Conservation (phyloP, 2,797 vertebrate genomes). For the Chloroceryle amazona region DNA sequence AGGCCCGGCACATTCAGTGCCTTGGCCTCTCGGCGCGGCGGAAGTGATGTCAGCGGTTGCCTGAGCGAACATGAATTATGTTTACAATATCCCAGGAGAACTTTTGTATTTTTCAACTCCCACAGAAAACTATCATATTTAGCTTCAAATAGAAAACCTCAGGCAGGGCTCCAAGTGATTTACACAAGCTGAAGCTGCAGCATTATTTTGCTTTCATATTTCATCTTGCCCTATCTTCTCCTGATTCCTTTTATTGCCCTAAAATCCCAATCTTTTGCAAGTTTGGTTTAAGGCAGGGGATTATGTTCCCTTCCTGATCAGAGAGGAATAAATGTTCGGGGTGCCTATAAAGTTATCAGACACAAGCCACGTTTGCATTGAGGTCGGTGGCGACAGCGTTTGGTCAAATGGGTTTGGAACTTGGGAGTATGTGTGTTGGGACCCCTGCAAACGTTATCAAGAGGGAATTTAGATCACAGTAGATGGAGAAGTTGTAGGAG, state of each 20-base stretch:
- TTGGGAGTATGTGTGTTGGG: background rate
- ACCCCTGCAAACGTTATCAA: background rate
- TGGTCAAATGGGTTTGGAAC: background rate
- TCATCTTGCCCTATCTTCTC: background rate
- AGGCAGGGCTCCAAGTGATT: constrained; percentile 29
- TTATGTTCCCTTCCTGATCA: background rate
- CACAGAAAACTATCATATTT: constrained; percentile 25
- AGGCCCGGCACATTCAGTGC: constrained; percentile 50
- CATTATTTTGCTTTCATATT: background rate
- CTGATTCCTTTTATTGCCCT: accelerated
- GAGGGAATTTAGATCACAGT: background rate
- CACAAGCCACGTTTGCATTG: accelerated
- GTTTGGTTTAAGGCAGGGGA: accelerated
- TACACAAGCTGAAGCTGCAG: background rate
- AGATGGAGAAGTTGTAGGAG: background rate
- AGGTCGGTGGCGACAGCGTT: background rate
- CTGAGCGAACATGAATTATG: constrained; percentile 64
- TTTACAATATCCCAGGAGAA: constrained; percentile 66
- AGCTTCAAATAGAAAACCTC: constrained; percentile 24
- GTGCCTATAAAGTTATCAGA: background rate
- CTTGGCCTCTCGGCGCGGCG: constrained; percentile 50
- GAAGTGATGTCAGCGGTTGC: constrained; percentile 77
- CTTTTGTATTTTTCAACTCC: constrained; percentile 48
- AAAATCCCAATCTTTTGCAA: background rate
- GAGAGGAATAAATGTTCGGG: background rate